These are phyloP conservation scores for Oreocharis arfaki DNA, from an alignment of 2,113 vertebrate species.

Conservation along the genomic window DNA sequence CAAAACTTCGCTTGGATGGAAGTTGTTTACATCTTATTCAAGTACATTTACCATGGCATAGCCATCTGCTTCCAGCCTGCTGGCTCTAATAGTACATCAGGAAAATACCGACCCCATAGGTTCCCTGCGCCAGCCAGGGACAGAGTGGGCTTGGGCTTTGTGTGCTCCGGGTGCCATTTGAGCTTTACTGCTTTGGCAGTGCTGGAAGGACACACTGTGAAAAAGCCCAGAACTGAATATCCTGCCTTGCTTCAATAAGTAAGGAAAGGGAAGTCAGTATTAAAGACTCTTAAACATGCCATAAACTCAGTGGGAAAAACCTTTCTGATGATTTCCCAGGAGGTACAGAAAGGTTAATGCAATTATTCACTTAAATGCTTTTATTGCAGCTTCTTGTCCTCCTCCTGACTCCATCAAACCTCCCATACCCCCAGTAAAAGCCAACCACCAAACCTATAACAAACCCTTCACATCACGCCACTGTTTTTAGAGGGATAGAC, in stretches of 20 bases:
- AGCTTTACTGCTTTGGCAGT: neutral
- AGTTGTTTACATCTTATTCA: neutral
- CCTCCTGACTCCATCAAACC: neutral
- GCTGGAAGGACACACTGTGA: neutral
- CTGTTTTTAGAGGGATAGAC: neutral
- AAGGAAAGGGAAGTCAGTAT: neutral
- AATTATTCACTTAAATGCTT: neutral
- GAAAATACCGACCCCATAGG: neutral
- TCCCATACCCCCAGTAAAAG: neutral
- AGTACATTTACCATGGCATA: neutral
- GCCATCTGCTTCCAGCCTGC: neutral
- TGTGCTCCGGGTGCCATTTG: rapidly evolving
- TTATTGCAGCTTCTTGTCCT: neutral
- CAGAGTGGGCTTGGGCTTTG: neutral
- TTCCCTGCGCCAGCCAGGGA: rapidly evolving
- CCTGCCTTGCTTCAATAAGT: neutral
- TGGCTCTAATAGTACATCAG: neutral
- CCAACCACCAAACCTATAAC: neutral
- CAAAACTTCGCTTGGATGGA: neutral
- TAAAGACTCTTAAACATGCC: neutral
- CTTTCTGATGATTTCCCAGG: neutral
- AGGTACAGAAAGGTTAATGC: neutral
- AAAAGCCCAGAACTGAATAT: neutral
- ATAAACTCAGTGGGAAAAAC: neutral
- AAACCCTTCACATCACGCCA: neutral